Evolutionary conservation across 2,888 invertebrate genomes (phyloP), one percentile per base, ranked within the genome.

Genomic region (Agriopis leucophaearia): DNA sequence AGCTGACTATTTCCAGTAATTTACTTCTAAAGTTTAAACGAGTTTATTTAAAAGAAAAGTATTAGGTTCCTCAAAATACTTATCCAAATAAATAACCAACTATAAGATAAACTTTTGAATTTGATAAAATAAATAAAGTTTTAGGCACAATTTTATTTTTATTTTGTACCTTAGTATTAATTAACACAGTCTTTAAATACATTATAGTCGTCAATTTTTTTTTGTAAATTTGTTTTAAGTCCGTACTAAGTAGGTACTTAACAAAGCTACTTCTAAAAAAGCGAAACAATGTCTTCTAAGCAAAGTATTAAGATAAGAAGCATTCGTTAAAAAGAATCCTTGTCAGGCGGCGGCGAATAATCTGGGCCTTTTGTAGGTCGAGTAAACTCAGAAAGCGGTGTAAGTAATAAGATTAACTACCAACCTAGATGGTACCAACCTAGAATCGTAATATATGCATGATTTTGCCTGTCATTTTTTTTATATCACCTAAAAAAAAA

Each of bases 231-330:
- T n/a, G n/a, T n/a, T n/a, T n/a, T n/a, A n/a, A n/a, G n/a, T n/a
- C n/a, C n/a, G n/a, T n/a, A n/a, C n/a, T n/a, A n/a, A n/a, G n/a
- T n/a, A n/a, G n/a, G 38, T 52, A 0, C 52, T 2, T 15, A 52
- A 15, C 65, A 73, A 58, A 44, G 65, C 64, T 62, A 71, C 67
- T 57, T 72, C 67, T 74, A 74, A 80, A 79, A 78, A 75, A 78
- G 76, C 78, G 74, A 79, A 82, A 85, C 85, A 84, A 81, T 84
- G 81, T 80, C 81, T 44, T 74, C 79, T 81, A 78, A 85, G 79
- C 81, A 80, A 81, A 82, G 77, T 79, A 82, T 84, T 80, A 80
- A 85, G 86, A 87, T 86, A 86, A 85, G 83, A 68, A 73, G 77
- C 75, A 75, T 76, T 72, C 70, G 78, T 80, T 85, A 83, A 84